Conservation (phyloP, 2,113 vertebrate genomes). For the Rhegmatorhina hoffmannsi region DNA sequence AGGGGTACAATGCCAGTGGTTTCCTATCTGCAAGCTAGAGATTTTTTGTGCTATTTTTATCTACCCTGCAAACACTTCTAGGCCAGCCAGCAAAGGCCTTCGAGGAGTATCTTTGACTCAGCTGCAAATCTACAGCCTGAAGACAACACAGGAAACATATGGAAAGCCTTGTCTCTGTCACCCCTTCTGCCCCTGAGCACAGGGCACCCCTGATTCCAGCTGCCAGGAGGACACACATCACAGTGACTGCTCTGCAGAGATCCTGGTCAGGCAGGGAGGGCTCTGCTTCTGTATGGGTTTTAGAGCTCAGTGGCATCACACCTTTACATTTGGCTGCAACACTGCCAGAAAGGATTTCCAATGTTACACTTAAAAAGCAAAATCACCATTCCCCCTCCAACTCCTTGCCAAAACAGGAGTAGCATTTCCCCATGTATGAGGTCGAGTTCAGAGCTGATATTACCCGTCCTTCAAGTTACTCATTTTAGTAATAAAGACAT, state of each 20-base stretch:
- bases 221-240: fast-evolving
- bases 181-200: not conserved
- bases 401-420: not conserved
- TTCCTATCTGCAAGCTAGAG: not conserved
- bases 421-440: fast-evolving
- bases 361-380: fast-evolving
- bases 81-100: not conserved
- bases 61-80: not conserved
- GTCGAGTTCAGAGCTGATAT: not conserved
- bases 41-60: not conserved
- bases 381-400: fast-evolving
- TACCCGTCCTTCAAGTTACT: not conserved
- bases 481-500: not conserved
- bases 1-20: not conserved
- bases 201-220: not conserved
- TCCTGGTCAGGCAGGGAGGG: not conserved
- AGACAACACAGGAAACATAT: not conserved
- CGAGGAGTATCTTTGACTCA: not conserved
- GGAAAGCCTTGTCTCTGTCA: not conserved
- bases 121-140: not conserved
- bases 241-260: not conserved
- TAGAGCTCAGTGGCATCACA: not conserved
- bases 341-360: not conserved
- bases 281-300: not conserved
- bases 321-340: not conserved